These are phyloP conservation scores for Anarsia innoxiella DNA, from an alignment of 2,888 invertebrate genomes.

Conservation along the genomic window DNA sequence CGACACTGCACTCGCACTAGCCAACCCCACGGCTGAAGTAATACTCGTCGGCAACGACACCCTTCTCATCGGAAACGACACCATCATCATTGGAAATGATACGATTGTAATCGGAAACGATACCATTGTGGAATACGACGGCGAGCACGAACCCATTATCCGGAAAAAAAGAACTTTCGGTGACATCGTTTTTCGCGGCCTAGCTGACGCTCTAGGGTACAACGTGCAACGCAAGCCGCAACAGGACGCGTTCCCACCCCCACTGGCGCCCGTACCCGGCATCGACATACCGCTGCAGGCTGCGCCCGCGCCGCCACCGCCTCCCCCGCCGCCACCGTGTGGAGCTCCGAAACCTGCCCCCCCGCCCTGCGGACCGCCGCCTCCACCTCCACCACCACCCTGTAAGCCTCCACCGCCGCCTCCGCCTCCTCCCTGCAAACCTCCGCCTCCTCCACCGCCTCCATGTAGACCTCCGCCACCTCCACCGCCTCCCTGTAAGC, in stretches of 20 bases:
- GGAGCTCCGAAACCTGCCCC: slow-evolving; percentile 23
- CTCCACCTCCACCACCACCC: slow-evolving; percentile 26
- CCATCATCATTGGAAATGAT: slow-evolving; percentile 25
- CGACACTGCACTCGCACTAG: slow-evolving; percentile 10
- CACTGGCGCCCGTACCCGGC: slow-evolving; percentile 59
- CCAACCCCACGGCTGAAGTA: slow-evolving; percentile 12
- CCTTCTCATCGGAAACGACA: slow-evolving; percentile 22
- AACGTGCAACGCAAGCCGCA: slow-evolving; percentile 53
- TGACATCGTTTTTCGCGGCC: slow-evolving; percentile 64
- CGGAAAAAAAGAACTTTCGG: slow-evolving; percentile 70
- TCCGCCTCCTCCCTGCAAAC: slow-evolving; percentile 15
- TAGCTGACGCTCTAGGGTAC: slow-evolving; percentile 69
- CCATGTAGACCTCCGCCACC: slow-evolving; percentile 22
- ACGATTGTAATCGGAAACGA: slow-evolving; percentile 16
- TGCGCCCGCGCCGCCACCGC: slow-evolving; percentile 30
- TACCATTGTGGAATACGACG: slow-evolving; percentile 21
- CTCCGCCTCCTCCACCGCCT: slow-evolving; percentile 28
- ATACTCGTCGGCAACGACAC: slow-evolving; percentile 22
- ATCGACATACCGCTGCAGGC: slow-evolving; percentile 52
- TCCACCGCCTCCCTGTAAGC: slow-evolving; percentile 15
- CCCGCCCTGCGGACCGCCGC: slow-evolving; percentile 24
- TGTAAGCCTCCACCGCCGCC: slow-evolving; percentile 25
- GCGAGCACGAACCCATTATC: slow-evolving; percentile 46
- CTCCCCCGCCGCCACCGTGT: slow-evolving; percentile 29
- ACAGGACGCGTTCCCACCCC: slow-evolving; percentile 55